Conservation (phyloP, 1,140 invertebrate genomes). For the Calephelis nemesis region DNA sequence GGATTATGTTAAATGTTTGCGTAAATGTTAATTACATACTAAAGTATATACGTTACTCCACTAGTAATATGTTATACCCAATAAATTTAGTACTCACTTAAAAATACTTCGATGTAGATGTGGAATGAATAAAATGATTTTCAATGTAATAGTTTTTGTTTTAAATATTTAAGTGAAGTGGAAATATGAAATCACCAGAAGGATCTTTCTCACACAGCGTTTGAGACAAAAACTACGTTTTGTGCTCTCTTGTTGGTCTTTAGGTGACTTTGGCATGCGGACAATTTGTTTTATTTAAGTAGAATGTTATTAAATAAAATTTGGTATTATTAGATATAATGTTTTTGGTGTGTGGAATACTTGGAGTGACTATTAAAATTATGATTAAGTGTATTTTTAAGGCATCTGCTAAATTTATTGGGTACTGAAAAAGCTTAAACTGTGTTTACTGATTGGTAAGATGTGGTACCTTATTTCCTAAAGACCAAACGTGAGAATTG, state of each 20-base stretch:
- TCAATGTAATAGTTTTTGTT: constrained; percentile 48
- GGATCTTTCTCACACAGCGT: constrained; percentile 68
- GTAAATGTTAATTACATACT: not conserved
- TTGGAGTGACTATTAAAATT: constrained; percentile 51
- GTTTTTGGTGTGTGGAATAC: constrained; percentile 30
- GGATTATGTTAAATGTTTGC: not conserved
- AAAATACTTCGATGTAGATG: constrained; percentile 49
- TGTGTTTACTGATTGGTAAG: constrained; percentile 44
- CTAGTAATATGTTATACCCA: constrained; percentile 59
- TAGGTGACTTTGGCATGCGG: constrained; percentile 63
- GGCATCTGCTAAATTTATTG: constrained; percentile 75
- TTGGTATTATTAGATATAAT: constrained; percentile 5
- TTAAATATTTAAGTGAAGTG: constrained; percentile 62
- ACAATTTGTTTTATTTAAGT: constrained; percentile 10
- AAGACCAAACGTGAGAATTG: constrained; percentile 77
- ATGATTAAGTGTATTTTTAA: constrained; percentile 61
- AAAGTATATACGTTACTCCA: constrained; percentile 43
- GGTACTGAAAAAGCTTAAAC: constrained; percentile 60
- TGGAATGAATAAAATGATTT: constrained; percentile 52
- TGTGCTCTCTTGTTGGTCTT: constrained; percentile 70
- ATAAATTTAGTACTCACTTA: constrained; percentile 74
- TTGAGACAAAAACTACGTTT: constrained; percentile 27
- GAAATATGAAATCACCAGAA: constrained; percentile 70
- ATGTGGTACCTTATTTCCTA: constrained; percentile 64
- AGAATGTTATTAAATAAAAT: constrained; percentile 12